Evolutionary conservation across 2,888 invertebrate species (phyloP), one percentile per base, ranked within the genome.

Genomic region (Leptinotarsa rubiginosa): DNA sequence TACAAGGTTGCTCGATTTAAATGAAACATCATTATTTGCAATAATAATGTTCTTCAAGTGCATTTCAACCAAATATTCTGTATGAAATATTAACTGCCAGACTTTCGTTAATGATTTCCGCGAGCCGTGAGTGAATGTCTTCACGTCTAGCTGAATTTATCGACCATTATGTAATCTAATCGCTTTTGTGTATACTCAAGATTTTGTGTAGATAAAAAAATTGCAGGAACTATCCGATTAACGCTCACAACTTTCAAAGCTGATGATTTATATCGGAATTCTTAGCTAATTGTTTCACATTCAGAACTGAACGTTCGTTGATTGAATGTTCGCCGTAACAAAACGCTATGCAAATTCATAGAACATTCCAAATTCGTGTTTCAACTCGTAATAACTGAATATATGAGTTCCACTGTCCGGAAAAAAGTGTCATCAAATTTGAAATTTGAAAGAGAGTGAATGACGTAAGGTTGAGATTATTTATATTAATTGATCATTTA

Each of bases 1-100:
- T 62, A 70, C 73, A 74, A 74, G 70, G 70, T 64, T 54, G 20
- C 56, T 47, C 50, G n/a, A 74, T 68, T 66, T 41, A 47, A 73
- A 20, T 62, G 68, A 67, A 65, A 69, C 65, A 47, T 41, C 54
- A 69, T 65, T 65, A 41, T 64, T 65, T 65, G 47, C 49, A 20
- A 56, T 62, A 70, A 68, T 41, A 65, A 70, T 20, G 41, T 66
- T 59, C 66, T 70, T 70, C 47, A 31, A 64, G 22, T 56, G 49
- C 67, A 70, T 41, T 74, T 59, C 54, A 56, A 66, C 65, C 66
- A 47, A 69, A 59, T 69, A 69, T 75, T 71, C 56, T 65, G 65
- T 22, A 69, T 50, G 25, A 56, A 54, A 65, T 65, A 56, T 56
- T 64, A 75, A 52, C 52, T 16, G 50, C 47, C 69, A 72, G 75